Evolutionary conservation across 2,888 invertebrate species (phyloP), one percentile per base, ranked within the genome.

Genomic region (Barypeithes pellucidus): DNA sequence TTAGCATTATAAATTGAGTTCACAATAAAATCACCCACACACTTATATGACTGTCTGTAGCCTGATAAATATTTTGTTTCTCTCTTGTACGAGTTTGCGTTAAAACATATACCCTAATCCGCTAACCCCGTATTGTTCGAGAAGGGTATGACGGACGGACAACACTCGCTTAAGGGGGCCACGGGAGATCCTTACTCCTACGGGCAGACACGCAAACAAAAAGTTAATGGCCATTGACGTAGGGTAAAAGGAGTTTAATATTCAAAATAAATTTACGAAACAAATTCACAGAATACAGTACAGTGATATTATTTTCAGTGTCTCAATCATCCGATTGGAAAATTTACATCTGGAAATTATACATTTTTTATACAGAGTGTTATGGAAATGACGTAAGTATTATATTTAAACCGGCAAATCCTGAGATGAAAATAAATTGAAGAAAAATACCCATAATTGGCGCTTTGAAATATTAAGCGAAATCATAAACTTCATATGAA

Each of bases 121-220:
- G 20, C 60, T 43, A 20, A 22, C 41, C 60, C 60, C 20, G 20
- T 43, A 43, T 60, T 60, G 22, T 43, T 60, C 60, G 60, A 63
- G 54, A 41, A 39, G 41, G 54, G 57, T 52, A 52, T 41, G 66
- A 52, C 47, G 39, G 65, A 29, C 65, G 41, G 54, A 33, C 52
- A 52, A 66, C 54, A 54, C 41, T 54, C 66, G 54, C 66, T 65
- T n/a, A 52, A 50, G 41, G 52, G 22, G 52, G 16, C 33, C 20
- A 24, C 36, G 18, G 65, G 65, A 52, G 66, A 43, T 24, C 33
- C 20, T 60, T 36, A 22, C 43, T 60, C 57, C 29, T 24, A 16
- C 43, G 66, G 57, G 66, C 33, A 47, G 66, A 50, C 66, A 66
- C 66, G 66, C 66, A 66, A 54, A 66, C 52, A 57, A 54, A 66